A percentile compares a stretch with the other conserved stretches of the same genome.
phyloP scores from a whole-genome alignment of 2,888 invertebrate genomes.

The Spodoptera exigua region DNA sequence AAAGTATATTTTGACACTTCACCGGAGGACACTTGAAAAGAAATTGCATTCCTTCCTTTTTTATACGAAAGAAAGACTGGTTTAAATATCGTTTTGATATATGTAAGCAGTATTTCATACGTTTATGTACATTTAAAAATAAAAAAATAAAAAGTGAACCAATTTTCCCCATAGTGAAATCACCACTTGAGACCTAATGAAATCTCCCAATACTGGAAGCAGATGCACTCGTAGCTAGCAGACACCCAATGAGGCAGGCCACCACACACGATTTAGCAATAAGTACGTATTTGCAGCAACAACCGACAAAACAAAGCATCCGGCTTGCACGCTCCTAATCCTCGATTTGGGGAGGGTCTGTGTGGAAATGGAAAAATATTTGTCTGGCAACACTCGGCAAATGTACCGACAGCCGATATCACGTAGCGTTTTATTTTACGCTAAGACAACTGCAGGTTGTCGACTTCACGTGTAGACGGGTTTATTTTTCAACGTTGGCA shows the following conservation, averaged over 20 bases:
- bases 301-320: slow-evolving; percentile 68
- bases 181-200: neutral
- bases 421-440: slow-evolving; percentile 76
- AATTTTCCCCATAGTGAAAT: neutral
- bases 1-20: slow-evolving; percentile 50
- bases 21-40: neutral
- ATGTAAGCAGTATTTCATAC: neutral
- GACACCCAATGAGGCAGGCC: slow-evolving; percentile 31
- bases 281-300: slow-evolving; percentile 59
- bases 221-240: slow-evolving; percentile 28
- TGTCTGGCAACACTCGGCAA: slow-evolving; percentile 76
- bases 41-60: neutral
- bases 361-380: slow-evolving; percentile 87
- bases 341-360: slow-evolving; percentile 78
- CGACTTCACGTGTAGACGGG: slow-evolving; percentile 53
- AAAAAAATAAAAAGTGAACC: neutral
- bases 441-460: slow-evolving; percentile 72
- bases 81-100: too few relatives aligned
- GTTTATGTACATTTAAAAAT: neutral
- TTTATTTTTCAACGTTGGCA: slow-evolving; percentile 59
- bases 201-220: slow-evolving; percentile 7
- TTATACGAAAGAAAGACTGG: too few relatives aligned
- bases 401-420: slow-evolving; percentile 60
- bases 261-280: slow-evolving; percentile 51
- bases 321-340: slow-evolving; percentile 77